Evolutionary conservation across 2,113 vertebrate genomes (phyloP).

Genomic region (Lates calcarifer): DNA sequence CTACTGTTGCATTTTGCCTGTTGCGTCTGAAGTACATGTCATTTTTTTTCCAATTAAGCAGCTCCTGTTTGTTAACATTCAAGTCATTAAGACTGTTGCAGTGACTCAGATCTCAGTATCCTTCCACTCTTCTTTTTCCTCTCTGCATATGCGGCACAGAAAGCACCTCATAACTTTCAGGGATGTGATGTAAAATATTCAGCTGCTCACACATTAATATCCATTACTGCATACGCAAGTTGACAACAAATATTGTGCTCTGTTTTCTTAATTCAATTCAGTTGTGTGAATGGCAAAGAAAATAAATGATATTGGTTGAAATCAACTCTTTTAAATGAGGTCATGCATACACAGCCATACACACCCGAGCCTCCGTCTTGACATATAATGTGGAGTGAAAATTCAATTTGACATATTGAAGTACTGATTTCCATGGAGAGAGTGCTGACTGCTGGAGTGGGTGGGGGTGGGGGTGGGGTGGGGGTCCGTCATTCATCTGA

Average conservation of each 20-base stretch:
- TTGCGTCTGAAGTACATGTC: constrained; percentile 18
- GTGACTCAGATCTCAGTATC: constrained; percentile 31
- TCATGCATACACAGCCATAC: constrained; percentile 48
- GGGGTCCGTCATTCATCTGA: constrained; percentile 64
- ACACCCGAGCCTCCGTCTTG: constrained; percentile 47
- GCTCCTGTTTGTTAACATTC: constrained; percentile 4
- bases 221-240: constrained; percentile 66
- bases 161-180: constrained; percentile 45
- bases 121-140: background rate
- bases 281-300: constrained; percentile 53
- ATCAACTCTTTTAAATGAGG: constrained; percentile 74
- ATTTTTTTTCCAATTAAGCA: constrained; percentile 5
- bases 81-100: background rate
- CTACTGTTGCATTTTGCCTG: constrained; percentile 6
- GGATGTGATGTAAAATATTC: constrained; percentile 65
- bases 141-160: constrained; percentile 34
- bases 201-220: constrained; percentile 70
- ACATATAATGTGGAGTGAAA: constrained; percentile 64
- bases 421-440: constrained; percentile 72
- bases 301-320: constrained; percentile 74
- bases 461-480: background rate
- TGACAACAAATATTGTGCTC: constrained; percentile 71
- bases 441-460: constrained; percentile 57
- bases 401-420: constrained; percentile 81
- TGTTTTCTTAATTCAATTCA: constrained; percentile 68